Base-by-base conservation (phyloP, 2,113 vertebrate genomes). In the Athene cunicularia region DNA sequence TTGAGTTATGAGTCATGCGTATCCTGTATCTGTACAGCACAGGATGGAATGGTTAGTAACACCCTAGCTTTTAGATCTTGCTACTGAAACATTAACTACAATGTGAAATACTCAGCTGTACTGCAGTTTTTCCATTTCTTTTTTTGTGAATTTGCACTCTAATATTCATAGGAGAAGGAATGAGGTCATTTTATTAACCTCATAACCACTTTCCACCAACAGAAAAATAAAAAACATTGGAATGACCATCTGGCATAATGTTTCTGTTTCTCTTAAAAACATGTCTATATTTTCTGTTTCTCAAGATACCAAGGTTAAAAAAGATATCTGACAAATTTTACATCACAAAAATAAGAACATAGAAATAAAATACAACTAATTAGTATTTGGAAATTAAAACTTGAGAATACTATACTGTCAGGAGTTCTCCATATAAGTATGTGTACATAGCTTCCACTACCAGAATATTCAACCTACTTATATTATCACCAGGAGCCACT, bases 181-280 rank as follows among this genome's bases (percentile, higher is more conserved):
- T 94, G 11, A 94, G 74, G 88, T 93, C 2, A 97, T 93, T 95
- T 97, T 87, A 92, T 92, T 94, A 93, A 93, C 71, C 45, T 94
- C 63, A 82, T 86, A 95, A 90, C 18, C 27, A 62, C 53, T 92
- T 86, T 80, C 55, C 0, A 47, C 82, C 93, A 95, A 73, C 49
- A 86, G 75, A 93, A 93, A 94, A 95, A 96, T 80, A 94, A 90
- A 90, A 95, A 95, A 86, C 88, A 90, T 55, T 39, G 79, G 71
- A 94, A 96, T 86, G 88, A 77, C 80, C 72, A 92, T 90, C 79
- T 97, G 95, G 96, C 59, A 74, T 35, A 37, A 86, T 74, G 41
- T 71, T 64, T 86, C 81, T 92, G 80, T 92, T 96, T 92, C 64
- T 96, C 80, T 86, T 90, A 94, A 93, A 96, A 96, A 95, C 56